A percentile compares a stretch with the other conserved stretches of the same genome.
These are phyloP conservation scores for Channallabes apus DNA, from an alignment of 2,797 vertebrate genomes.

Conservation along the genomic window DNA sequence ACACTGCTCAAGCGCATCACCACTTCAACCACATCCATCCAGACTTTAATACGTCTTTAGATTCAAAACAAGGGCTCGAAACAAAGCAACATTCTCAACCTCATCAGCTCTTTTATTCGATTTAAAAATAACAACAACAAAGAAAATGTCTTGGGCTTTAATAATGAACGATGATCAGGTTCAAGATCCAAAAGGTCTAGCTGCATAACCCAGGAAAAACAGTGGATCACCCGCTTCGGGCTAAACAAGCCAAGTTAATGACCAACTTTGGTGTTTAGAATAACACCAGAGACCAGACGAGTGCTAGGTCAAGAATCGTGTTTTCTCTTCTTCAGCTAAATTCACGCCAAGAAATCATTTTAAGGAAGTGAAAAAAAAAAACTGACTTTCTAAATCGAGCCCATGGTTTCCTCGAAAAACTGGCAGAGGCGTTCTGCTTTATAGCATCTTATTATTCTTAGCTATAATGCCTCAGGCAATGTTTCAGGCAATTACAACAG, in stretches of 20 bases:
- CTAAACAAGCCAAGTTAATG: not conserved
- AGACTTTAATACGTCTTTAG: not conserved
- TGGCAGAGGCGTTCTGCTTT: not conserved
- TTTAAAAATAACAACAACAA: not conserved
- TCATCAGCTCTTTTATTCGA: no score
- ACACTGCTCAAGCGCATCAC: not conserved
- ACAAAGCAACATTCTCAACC: no score
- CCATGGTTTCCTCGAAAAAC: conserved; percentile 9
- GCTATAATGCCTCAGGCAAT: not conserved
- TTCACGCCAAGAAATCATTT: not conserved
- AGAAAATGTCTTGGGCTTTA: not conserved
- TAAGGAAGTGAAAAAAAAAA: conserved; percentile 7
- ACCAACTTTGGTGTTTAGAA: not conserved
- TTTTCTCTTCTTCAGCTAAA: not conserved
- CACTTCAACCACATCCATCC: conserved; percentile 5
- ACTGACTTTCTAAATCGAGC: not conserved
- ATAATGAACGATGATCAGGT: not conserved
- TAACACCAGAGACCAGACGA: not conserved
- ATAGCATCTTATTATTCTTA: not conserved
- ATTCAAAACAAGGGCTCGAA: not conserved
- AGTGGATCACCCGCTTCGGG: not conserved
- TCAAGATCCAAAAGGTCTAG: not conserved
- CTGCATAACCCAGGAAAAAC: not conserved
- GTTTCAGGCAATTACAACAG: not conserved
- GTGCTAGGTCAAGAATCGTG: not conserved